These are phyloP conservation scores for Morelia viridis DNA, from an alignment of 2,797 vertebrate species.

Conservation along the genomic window DNA sequence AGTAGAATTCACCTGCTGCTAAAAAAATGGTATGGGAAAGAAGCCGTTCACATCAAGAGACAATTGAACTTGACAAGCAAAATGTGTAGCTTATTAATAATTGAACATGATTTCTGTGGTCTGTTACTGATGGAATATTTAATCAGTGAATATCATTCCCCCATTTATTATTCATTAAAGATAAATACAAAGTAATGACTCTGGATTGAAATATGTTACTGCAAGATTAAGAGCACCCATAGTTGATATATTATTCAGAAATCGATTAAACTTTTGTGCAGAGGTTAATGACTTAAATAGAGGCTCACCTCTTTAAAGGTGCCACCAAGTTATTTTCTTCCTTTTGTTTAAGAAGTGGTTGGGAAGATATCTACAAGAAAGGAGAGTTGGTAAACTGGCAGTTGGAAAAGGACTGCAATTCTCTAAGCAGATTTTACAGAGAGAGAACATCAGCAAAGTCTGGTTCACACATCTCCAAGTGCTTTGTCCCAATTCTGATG, in stretches of 20 bases:
- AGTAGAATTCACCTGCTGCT: slow-evolving; percentile 52
- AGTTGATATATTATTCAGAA: slow-evolving; percentile 76
- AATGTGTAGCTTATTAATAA: slow-evolving; percentile 77
- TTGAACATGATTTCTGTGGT: slow-evolving; percentile 76
- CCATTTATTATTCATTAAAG: slow-evolving; percentile 82
- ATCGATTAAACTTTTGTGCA: slow-evolving; percentile 71
- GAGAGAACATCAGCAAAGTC: background rate
- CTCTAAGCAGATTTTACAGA: slow-evolving; percentile 14
- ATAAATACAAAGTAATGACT: slow-evolving; percentile 75
- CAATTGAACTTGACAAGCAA: slow-evolving; percentile 67
- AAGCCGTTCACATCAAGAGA: slow-evolving; percentile 66
- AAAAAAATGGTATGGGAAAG: slow-evolving; percentile 59
- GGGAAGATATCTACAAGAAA: slow-evolving; percentile 20
- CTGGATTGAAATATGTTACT: slow-evolving; percentile 69
- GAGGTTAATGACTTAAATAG: slow-evolving; percentile 67
- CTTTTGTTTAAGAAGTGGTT: slow-evolving; percentile 49
- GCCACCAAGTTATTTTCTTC: slow-evolving; percentile 29
- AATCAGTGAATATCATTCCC: slow-evolving; percentile 77
- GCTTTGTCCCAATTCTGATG: slow-evolving; percentile 29
- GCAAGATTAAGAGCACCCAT: slow-evolving; percentile 67
- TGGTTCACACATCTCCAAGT: background rate
- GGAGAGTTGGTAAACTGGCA: background rate
- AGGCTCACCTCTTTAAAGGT: slow-evolving; percentile 52
- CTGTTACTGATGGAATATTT: slow-evolving; percentile 80
- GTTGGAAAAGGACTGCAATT: background rate